Percentiles rank a stretch among this genome's conserved stretches.
phyloP scores from a whole-genome alignment of 1,140 invertebrate species.

The Meloidogyne chitwoodi region DNA sequence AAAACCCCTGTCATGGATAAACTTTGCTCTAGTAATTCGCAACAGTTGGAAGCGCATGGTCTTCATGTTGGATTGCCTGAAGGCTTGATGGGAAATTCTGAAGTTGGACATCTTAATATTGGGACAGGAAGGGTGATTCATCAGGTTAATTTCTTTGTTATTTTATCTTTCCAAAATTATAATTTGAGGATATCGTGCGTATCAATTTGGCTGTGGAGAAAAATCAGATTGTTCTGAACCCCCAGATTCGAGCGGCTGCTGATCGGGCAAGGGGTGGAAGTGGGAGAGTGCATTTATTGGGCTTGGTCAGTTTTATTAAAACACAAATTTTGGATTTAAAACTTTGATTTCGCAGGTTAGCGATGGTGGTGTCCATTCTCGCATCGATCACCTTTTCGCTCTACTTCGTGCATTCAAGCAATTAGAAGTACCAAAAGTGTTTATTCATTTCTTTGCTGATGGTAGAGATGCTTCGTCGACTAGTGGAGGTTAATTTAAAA shows the following conservation, averaged over 20 bases:
- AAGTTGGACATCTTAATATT: conserved; percentile 66
- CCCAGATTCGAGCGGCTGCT: conserved; percentile 57
- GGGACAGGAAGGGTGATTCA: conserved; percentile 65
- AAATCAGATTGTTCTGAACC: conserved; percentile 60
- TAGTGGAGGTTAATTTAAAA: conserved; percentile 56
- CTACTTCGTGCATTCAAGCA: conserved; percentile 61
- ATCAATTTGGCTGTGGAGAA: conserved; percentile 61
- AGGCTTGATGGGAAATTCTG: conserved; percentile 65
- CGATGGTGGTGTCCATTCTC: conserved; percentile 64
- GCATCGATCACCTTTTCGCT: conserved; percentile 64
- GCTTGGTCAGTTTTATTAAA: conserved; percentile 46
- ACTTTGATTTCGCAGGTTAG: conserved; percentile 52
- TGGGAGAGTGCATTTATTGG: conserved; percentile 62
- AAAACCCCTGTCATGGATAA: conserved; percentile 62
- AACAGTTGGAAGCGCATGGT: conserved; percentile 63
- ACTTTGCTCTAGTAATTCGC: conserved; percentile 61
- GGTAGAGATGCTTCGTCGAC: conserved; percentile 64
- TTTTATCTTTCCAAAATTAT: background rate
- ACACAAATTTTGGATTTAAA: background rate
- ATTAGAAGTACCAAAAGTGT: conserved; percentile 61
- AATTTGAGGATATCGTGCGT: conserved; percentile 62
- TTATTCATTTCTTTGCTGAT: conserved; percentile 64
- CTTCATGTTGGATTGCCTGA: conserved; percentile 63
- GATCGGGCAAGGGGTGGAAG: conserved; percentile 59
- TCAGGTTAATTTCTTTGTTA: conserved; percentile 54